These are phyloP conservation scores for Leptura quadrifasciata DNA, from an alignment of 2,888 invertebrate species.

Conservation along the genomic window DNA sequence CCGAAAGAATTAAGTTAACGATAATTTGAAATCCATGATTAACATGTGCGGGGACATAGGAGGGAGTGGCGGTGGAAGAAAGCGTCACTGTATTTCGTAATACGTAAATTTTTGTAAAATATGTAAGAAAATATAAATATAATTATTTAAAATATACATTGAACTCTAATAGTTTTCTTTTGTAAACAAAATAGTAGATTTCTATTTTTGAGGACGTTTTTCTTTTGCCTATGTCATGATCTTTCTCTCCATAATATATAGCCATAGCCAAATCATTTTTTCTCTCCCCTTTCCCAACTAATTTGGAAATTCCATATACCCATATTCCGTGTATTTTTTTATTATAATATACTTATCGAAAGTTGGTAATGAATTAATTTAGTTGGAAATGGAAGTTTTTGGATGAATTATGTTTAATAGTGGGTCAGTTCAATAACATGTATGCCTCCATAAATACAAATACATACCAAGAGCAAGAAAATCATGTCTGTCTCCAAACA, in stretches of 20 bases:
- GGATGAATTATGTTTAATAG: no score
- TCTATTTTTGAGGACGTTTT: background rate
- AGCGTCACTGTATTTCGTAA: background rate
- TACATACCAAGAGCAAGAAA: no score
- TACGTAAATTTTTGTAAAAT: constrained; percentile 4
- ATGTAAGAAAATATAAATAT: constrained; percentile 21
- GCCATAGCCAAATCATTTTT: background rate
- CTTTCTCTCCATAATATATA: background rate
- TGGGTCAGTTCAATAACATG: no score
- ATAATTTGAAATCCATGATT: background rate
- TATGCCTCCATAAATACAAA: no score
- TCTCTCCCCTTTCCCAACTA: background rate
- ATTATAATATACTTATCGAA: no score
- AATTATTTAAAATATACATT: background rate
- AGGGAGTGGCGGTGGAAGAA: no score
- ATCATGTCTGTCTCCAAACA: no score
- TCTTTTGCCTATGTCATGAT: background rate
- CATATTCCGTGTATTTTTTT: background rate
- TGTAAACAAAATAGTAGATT: background rate
- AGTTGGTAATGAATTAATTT: no score
- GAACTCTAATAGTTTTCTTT: background rate
- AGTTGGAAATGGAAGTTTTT: no score
- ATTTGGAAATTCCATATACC: background rate
- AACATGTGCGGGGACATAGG: background rate
- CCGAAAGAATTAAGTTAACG: constrained; percentile 86